Percentiles rank a stretch among this genome's conserved stretches.
phyloP scores from a whole-genome alignment of 2,797 vertebrate species.

The Galago senegalensis region DNA sequence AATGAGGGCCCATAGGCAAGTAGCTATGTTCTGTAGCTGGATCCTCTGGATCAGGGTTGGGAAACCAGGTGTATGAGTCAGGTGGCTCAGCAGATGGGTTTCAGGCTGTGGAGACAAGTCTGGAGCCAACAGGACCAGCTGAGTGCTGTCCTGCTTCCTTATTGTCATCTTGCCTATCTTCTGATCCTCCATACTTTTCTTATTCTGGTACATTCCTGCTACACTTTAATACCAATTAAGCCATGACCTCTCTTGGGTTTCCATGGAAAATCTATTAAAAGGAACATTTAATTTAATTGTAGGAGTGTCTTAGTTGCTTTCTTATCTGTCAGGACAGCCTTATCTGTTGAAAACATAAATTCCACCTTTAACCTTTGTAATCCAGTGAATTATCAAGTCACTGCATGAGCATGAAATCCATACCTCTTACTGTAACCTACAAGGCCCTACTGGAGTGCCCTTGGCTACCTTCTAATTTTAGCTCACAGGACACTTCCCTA shows the following conservation, averaged over 20 bases:
- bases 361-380: not conserved
- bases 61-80: not conserved
- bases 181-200: not conserved
- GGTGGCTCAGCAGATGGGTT: not conserved
- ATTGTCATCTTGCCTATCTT: not conserved
- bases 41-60: not conserved
- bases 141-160: not conserved
- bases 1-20: not conserved
- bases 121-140: not conserved
- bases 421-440: not conserved
- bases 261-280: conserved; percentile 41
- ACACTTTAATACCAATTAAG: not conserved
- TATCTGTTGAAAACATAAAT: conserved; percentile 8
- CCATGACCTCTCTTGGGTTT: conserved; percentile 3
- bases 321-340: not conserved
- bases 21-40: not conserved
- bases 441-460: not conserved
- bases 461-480: not conserved
- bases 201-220: conserved; percentile 19
- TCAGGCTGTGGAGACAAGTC: not conserved
- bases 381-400: not conserved
- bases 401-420: not conserved
- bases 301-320: conserved; percentile 37
- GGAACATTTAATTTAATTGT: conserved; percentile 17
- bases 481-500: not conserved